Percentiles rank a stretch among this genome's conserved stretches.
phyloP scores from a whole-genome alignment of 92 coral and sea anemone species.

The Heteractis magnifica region DNA sequence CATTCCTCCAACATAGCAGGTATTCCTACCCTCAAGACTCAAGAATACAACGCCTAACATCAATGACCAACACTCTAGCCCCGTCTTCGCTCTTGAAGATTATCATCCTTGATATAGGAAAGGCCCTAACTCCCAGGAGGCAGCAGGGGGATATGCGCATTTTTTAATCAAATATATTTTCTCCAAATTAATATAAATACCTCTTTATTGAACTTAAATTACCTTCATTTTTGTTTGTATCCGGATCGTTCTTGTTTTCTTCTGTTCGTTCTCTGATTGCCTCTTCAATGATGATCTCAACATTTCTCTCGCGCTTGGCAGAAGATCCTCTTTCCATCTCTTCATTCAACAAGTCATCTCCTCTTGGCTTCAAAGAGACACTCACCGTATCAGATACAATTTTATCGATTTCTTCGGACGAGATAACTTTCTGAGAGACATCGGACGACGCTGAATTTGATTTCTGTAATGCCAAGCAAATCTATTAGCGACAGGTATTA shows the following conservation, averaged over 20 bases:
- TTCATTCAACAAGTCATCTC: background rate
- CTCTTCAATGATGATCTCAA: background rate
- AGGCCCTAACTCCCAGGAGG: no score
- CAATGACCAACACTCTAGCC: no score
- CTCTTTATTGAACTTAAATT: no score
- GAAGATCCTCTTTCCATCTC: background rate
- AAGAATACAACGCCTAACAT: no score
- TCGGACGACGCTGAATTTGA: background rate
- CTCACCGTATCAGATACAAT: background rate
- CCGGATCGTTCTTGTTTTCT: constrained; percentile 8
- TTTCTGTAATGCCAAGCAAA: background rate
- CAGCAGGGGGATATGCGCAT: no score
- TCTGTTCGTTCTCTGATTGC: background rate
- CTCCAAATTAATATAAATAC: no score
- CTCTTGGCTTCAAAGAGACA: background rate
- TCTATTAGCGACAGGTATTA: background rate
- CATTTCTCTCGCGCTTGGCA: background rate
- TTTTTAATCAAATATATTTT: no score
- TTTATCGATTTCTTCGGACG: background rate
- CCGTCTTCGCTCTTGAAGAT: no score
- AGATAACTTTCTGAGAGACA: background rate
- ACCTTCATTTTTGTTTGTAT: background rate
- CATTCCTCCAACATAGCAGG: no score
- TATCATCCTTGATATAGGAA: no score
- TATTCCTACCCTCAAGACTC: no score